Percentiles rank a stretch among this genome's conserved stretches.
These are phyloP conservation scores for Drosophila jambulina DNA, from an alignment of 1,140 invertebrate genomes.

Conservation along the genomic window DNA sequence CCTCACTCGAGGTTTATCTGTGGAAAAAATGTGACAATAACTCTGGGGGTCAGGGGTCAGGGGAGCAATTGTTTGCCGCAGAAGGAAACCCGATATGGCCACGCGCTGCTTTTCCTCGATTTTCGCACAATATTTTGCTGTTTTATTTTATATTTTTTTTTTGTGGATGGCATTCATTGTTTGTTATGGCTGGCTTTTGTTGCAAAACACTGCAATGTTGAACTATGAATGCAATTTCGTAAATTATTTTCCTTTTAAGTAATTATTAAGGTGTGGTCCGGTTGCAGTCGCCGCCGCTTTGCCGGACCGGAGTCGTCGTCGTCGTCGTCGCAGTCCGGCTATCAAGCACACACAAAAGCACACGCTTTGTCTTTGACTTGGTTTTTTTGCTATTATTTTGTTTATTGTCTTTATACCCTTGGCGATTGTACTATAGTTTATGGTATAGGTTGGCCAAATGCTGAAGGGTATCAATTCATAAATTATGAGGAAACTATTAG, in stretches of 20 bases:
- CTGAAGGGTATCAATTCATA: slow-evolving; percentile 14
- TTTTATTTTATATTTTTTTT: slow-evolving; percentile 29
- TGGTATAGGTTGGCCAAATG: not conserved
- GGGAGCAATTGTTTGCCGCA: slow-evolving; percentile 59
- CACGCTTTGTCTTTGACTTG: slow-evolving; percentile 57
- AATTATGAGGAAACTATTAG: slow-evolving; percentile 6
- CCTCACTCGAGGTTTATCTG: slow-evolving; percentile 31
- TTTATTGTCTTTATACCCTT: slow-evolving; percentile 51
- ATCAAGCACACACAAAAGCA: slow-evolving; percentile 76
- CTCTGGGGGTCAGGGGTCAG: not conserved
- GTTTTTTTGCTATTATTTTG: slow-evolving; percentile 34
- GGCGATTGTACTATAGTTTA: not conserved
- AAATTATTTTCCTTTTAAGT: slow-evolving; percentile 85
- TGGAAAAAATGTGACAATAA: slow-evolving; percentile 59
- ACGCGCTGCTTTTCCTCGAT: slow-evolving; percentile 48
- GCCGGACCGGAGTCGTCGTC: slow-evolving; percentile 26
- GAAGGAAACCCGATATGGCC: slow-evolving; percentile 69
- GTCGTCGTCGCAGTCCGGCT: slow-evolving; percentile 49
- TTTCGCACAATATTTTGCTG: slow-evolving; percentile 61
- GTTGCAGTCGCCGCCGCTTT: slow-evolving; percentile 32
- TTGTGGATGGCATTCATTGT: slow-evolving; percentile 69
- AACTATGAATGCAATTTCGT: slow-evolving; percentile 85
- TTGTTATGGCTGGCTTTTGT: slow-evolving; percentile 79
- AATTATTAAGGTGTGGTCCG: slow-evolving; percentile 84
- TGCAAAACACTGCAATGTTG: slow-evolving; percentile 70